Evolutionary conservation across 2,888 invertebrate species (phyloP).

Genomic region (Pharmacophagus antenor): DNA sequence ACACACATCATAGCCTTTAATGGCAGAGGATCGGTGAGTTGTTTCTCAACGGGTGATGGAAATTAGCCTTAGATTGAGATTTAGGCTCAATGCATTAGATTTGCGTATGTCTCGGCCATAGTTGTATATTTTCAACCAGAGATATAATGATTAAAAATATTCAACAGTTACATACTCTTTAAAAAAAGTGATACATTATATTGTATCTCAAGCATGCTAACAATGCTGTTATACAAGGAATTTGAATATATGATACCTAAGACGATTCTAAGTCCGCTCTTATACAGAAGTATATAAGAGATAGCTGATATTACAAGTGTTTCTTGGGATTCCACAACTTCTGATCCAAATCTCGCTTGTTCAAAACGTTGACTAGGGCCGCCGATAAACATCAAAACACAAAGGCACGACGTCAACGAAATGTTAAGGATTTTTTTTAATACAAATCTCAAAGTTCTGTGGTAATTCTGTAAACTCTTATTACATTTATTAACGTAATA

Average conservation of each 20-base stretch:
- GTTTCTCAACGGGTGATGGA: too few relatives aligned
- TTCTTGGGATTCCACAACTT: slow-evolving; percentile 12
- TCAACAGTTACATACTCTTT: too few relatives aligned
- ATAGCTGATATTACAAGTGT: slow-evolving; percentile 13
- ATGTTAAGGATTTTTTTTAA: slow-evolving; percentile 4
- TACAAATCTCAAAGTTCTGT: background rate
- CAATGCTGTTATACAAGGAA: too few relatives aligned
- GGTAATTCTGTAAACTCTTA: background rate
- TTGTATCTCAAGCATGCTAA: background rate
- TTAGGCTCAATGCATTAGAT: too few relatives aligned
- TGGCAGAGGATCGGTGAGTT: too few relatives aligned
- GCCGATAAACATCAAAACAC: slow-evolving; percentile 22
- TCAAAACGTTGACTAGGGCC: slow-evolving; percentile 12
- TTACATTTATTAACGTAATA: background rate
- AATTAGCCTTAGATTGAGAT: too few relatives aligned
- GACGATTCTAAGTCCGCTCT: background rate
- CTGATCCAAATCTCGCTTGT: slow-evolving; percentile 12
- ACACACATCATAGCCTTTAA: too few relatives aligned
- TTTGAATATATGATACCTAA: too few relatives aligned
- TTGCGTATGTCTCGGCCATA: too few relatives aligned
- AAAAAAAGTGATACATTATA: too few relatives aligned
- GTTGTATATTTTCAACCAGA: too few relatives aligned
- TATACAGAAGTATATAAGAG: background rate
- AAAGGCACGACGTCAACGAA: slow-evolving; percentile 12
- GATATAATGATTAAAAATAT: too few relatives aligned